A percentile compares a stretch with the other conserved stretches of the same genome.
Evolutionary conservation across 1,140 invertebrate species (phyloP).

Genomic region (Branchinecta lindahli): DNA sequence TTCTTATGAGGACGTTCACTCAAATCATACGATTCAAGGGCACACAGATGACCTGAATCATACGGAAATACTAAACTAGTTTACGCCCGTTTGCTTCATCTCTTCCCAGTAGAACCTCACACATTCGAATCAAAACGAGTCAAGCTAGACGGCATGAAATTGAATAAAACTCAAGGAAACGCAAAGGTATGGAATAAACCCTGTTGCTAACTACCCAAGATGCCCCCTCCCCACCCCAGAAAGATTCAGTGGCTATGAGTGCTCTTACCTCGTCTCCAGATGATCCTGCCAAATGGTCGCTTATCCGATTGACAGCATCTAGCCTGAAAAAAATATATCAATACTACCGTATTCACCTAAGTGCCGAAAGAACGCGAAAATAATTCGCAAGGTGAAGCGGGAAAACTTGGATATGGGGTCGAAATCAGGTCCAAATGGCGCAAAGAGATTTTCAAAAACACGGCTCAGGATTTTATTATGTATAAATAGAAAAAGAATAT

Average conservation of each 20-base stretch:
- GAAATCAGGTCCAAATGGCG: too few species aligned
- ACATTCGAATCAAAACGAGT: background rate
- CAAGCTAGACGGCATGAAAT: too few species aligned
- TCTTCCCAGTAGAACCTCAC: background rate
- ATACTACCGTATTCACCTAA: background rate
- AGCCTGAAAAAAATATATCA: background rate
- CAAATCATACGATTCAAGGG: background rate
- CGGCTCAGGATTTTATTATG: too few species aligned
- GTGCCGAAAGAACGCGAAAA: background rate
- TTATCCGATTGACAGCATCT: slow-evolving; percentile 5
- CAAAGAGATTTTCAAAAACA: too few species aligned
- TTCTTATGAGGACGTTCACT: background rate
- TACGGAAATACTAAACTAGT: background rate
- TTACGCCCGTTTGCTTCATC: background rate
- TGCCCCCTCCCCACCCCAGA: background rate
- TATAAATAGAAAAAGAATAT: too few species aligned
- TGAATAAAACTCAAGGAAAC: too few species aligned
- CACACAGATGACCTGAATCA: background rate
- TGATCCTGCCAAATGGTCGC: background rate
- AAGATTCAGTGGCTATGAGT: background rate
- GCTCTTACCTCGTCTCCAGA: background rate
- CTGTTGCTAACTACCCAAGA: background rate
- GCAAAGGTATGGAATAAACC: background rate
- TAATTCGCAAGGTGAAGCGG: too few species aligned
- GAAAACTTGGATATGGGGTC: too few species aligned